Conservation (phyloP, 1,140 invertebrate genomes). For the Bombus soroeensis region DNA sequence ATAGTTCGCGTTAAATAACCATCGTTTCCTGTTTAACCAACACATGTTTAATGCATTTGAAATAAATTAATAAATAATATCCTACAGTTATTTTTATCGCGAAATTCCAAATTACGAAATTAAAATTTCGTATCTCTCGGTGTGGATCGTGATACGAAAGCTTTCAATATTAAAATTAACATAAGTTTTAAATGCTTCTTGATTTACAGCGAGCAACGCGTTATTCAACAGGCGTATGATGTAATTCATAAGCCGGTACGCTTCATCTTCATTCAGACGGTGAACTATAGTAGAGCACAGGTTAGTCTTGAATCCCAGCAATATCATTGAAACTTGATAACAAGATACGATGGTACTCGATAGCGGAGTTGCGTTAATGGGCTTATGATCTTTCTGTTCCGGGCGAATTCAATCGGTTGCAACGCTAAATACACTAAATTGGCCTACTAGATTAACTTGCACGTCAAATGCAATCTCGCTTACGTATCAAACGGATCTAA, state of each 20-base stretch:
- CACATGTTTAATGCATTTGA: too few species aligned
- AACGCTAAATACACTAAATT: slow-evolving; percentile 38
- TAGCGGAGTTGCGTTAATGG: slow-evolving; percentile 30
- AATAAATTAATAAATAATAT: too few species aligned
- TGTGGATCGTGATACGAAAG: too few species aligned
- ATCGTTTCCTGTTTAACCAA: too few species aligned
- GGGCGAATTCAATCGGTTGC: neutral
- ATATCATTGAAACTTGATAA: slow-evolving; percentile 31
- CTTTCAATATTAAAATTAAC: too few species aligned
- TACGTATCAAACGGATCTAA: slow-evolving; percentile 24
- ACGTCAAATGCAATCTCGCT: slow-evolving; percentile 37
- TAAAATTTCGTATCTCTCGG: too few species aligned
- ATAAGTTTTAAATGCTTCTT: neutral
- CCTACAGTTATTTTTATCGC: too few species aligned
- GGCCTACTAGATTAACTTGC: slow-evolving; percentile 35
- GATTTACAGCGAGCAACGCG: neutral
- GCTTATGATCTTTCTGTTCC: slow-evolving; percentile 41
- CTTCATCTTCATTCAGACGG: neutral
- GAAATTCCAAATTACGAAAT: too few species aligned
- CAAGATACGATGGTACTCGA: slow-evolving; percentile 2
- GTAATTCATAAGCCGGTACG: neutral
- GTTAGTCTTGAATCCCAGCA: neutral
- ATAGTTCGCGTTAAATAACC: too few species aligned
- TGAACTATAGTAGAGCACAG: neutral
- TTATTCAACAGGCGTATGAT: neutral